A percentile compares a stretch with the other conserved stretches of the same genome.
These are phyloP conservation scores for Ochotona curzoniae DNA, from an alignment of 2,113 vertebrate genomes.

Conservation along the genomic window DNA sequence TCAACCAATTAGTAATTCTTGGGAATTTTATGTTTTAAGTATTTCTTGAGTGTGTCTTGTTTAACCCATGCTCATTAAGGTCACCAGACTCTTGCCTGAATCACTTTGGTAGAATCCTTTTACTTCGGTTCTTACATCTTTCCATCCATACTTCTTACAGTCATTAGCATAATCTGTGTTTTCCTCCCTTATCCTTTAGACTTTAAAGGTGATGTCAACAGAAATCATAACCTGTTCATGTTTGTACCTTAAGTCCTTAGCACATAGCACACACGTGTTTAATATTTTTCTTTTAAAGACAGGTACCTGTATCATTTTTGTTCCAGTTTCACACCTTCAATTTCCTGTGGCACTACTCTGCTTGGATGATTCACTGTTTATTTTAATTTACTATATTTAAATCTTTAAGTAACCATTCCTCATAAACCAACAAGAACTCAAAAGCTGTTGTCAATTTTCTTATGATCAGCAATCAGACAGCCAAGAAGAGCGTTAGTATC, in stretches of 20 bases:
- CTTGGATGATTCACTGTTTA: conserved; percentile 29
- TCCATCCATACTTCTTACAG: not conserved
- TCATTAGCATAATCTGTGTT: conserved; percentile 2
- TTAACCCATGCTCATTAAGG: not conserved
- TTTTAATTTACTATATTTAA: conserved; percentile 41
- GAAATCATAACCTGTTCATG: not conserved
- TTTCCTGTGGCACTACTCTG: not conserved
- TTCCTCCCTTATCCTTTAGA: conserved; percentile 27
- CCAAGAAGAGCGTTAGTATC: not conserved
- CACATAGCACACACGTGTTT: not conserved
- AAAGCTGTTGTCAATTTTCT: conserved; percentile 4
- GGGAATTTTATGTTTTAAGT: conserved; percentile 19
- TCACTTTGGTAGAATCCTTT: conserved; percentile 21
- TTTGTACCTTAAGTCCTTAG: conserved; percentile 15
- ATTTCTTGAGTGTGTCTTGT: conserved; percentile 38
- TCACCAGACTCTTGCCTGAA: not conserved
- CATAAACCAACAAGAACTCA: conserved; percentile 12
- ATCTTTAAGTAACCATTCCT: conserved; percentile 23
- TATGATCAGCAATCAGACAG: not conserved
- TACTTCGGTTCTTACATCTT: not conserved
- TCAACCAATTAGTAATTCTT: conserved; percentile 47
- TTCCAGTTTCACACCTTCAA: not conserved
- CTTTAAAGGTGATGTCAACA: not conserved
- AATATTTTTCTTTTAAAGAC: conserved; percentile 26
- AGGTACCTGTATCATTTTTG: not conserved